Evolutionary conservation across 2,113 vertebrate genomes (phyloP).

Genomic region (Pandion haliaetus): DNA sequence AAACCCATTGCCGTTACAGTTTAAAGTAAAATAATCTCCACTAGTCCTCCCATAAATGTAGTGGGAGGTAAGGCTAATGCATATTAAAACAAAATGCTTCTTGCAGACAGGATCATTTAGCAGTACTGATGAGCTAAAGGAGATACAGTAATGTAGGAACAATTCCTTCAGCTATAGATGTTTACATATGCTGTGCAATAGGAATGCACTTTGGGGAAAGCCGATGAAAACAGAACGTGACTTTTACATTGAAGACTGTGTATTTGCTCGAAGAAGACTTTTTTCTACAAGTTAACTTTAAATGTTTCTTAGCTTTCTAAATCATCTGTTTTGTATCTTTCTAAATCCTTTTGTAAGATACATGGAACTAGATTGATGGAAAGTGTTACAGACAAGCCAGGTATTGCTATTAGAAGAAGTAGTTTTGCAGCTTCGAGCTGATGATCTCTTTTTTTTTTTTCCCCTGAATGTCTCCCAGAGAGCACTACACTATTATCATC

Average conservation of each 20-base stretch:
- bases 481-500: neutral
- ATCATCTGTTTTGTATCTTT: neutral
- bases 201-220: neutral
- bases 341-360: neutral
- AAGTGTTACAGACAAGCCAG: neutral
- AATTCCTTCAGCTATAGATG: neutral
- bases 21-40: conserved; percentile 23
- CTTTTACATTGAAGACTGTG: neutral
- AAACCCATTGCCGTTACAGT: neutral
- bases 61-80: neutral
- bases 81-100: neutral
- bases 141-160: neutral
- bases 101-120: conserved; percentile 11
- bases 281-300: neutral
- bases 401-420: neutral
- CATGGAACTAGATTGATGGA: neutral
- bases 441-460: neutral
- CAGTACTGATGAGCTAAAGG: neutral
- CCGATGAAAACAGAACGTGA: neutral
- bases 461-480: neutral
- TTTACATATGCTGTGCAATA: neutral
- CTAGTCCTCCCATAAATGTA: neutral
- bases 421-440: neutral
- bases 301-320: neutral
- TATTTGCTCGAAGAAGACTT: neutral